Conservation (phyloP, 2,888 invertebrate species). For the Seira sanloemensis region DNA sequence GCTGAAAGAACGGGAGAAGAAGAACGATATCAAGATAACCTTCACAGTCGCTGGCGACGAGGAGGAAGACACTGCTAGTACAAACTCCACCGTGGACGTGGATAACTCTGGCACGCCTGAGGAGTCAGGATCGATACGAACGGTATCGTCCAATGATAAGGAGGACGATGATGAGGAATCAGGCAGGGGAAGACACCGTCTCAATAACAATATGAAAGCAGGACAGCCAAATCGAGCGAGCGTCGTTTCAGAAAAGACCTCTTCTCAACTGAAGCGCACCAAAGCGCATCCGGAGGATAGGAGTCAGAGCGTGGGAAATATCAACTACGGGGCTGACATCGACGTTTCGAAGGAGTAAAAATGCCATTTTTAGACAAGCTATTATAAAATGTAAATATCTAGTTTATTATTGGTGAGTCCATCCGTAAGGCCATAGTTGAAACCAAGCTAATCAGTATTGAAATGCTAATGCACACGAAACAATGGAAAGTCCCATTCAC, state of each 20-base stretch:
- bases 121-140: not conserved
- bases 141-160: not conserved
- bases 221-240: not conserved
- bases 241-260: not conserved
- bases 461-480: not conserved
- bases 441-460: not conserved
- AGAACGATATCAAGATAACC: conserved; percentile 69
- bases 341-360: conserved; percentile 40
- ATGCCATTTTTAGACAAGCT: not conserved
- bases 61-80: conserved; percentile 42
- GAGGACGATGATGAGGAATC: not conserved
- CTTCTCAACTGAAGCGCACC: not conserved
- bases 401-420: not conserved
- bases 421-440: not conserved
- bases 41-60: conserved; percentile 70
- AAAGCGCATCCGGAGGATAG: not conserved
- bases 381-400: too few relatives aligned
- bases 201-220: not conserved
- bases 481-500: not conserved
- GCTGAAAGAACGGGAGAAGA: conserved; percentile 61
- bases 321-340: conserved; percentile 51
- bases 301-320: conserved; percentile 21
- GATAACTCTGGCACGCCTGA: conserved; percentile 17
- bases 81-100: conserved; percentile 47
- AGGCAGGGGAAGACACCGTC: not conserved